phyloP scores from a whole-genome alignment of 2,888 invertebrate species.

The Resseliella maxima region DNA sequence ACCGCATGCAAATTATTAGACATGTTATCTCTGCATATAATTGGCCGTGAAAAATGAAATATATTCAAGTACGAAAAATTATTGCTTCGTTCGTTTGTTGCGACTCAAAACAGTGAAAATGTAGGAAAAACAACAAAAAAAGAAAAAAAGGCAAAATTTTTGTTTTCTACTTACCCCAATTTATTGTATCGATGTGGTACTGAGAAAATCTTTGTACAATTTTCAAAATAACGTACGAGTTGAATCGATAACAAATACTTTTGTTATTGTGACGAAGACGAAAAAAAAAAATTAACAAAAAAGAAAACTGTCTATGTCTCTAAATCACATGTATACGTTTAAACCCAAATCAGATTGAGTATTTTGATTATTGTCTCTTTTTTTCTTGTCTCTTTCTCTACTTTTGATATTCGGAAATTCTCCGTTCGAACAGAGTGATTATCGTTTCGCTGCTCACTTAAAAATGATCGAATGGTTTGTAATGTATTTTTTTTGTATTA shows the following conservation, averaged over 20 bases:
- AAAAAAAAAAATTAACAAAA: background rate
- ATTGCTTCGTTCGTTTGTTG: too few relatives aligned
- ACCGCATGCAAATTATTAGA: background rate
- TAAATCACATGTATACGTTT: background rate
- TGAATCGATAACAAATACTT: background rate
- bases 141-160: background rate
- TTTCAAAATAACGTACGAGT: background rate
- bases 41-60: background rate
- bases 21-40: background rate
- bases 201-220: background rate
- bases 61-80: too few relatives aligned
- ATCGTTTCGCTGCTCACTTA: too few relatives aligned
- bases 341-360: background rate
- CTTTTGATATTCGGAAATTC: background rate
- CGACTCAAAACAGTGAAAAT: background rate
- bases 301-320: background rate
- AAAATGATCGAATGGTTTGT: too few relatives aligned
- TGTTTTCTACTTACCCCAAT: slow-evolving; percentile 16
- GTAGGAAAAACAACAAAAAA: background rate
- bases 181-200: slow-evolving; percentile 38
- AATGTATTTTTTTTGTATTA: too few relatives aligned
- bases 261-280: background rate
- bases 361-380: background rate
- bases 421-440: background rate
- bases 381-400: background rate